phyloP scores from a whole-genome alignment of 2,113 vertebrate genomes.

The Notechis scutatus region DNA sequence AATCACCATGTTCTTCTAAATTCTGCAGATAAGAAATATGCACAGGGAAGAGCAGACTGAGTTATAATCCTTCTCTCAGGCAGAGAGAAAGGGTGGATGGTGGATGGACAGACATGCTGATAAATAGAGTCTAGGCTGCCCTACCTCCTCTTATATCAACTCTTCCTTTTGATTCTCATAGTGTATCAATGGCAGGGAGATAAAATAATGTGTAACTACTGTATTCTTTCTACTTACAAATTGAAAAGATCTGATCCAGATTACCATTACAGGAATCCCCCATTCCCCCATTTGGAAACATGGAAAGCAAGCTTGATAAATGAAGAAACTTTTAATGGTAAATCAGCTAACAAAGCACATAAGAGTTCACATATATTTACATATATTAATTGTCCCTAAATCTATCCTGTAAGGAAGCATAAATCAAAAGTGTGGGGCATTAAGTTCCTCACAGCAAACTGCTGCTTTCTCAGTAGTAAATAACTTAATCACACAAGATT shows the following conservation, averaged over 20 bases:
- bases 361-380: background rate
- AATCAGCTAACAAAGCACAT: background rate
- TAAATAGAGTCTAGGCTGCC: background rate
- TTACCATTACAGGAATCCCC: background rate
- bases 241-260: background rate
- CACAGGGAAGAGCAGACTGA: background rate
- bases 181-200: background rate
- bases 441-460: background rate
- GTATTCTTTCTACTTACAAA: background rate
- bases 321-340: background rate
- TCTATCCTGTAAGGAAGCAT: background rate
- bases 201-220: background rate
- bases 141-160: background rate
- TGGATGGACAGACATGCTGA: background rate
- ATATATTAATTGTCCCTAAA: background rate
- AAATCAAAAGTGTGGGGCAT: background rate
- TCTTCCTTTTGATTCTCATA: background rate
- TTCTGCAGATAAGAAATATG: background rate
- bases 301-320: background rate
- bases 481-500: background rate
- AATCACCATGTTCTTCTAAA: background rate
- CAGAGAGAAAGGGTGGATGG: background rate
- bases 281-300: background rate
- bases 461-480: constrained; percentile 3
- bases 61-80: background rate